Evolutionary conservation across 2,113 vertebrate genomes (phyloP), one percentile per base, ranked within the genome.

Genomic region (Pedetes capensis): DNA sequence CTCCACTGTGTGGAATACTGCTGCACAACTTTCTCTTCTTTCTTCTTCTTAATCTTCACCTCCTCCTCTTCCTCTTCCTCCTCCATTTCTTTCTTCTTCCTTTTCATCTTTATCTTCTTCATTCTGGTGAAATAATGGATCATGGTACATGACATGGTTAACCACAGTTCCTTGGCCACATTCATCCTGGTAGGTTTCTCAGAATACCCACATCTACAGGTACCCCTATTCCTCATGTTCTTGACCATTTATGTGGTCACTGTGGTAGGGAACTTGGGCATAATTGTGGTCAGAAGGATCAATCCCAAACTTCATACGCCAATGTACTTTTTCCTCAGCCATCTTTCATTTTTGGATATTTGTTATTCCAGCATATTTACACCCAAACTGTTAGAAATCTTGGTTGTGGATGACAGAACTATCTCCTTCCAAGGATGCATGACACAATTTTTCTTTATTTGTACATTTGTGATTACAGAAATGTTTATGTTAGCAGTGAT

Each of bases 291-390:
- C 32, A 74, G 63, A 47, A 94, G 53, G 42, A 74, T 96, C 16
- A 95, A 96, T 5, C 23, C 89, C 29, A 94, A 93, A 23, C 96
- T 97, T 13, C 97, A 96, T 6, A 97, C 51, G 1, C 95, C 91
- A 14, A 95, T 97, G 96, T 96, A 96, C 91, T 97, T 96, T 93
- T 97, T 97, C 47, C 95, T 97, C 29, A 93, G 95, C 6, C 97
- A 97, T 3, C 74, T 97, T 4, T 96, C 95, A 27, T 85, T 95
- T 93, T 34, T 96, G 34, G 96, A 97, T 72, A 74, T 95, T n/a
- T 96, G 97, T 22, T 97, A 96, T 57, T 96, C 95, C 57, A 96
- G 72, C 9, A 75, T 97, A 6, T 92, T 97, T n/a, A 95, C 92
- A 49, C 97, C 97, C 32, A 97, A 95, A 75, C 75, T 97, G 1